A percentile compares a stretch with the other conserved stretches of the same genome.
These are phyloP conservation scores for Peromyscus maniculatus DNA, from an alignment of 2,113 vertebrate genomes.

Conservation along the genomic window DNA sequence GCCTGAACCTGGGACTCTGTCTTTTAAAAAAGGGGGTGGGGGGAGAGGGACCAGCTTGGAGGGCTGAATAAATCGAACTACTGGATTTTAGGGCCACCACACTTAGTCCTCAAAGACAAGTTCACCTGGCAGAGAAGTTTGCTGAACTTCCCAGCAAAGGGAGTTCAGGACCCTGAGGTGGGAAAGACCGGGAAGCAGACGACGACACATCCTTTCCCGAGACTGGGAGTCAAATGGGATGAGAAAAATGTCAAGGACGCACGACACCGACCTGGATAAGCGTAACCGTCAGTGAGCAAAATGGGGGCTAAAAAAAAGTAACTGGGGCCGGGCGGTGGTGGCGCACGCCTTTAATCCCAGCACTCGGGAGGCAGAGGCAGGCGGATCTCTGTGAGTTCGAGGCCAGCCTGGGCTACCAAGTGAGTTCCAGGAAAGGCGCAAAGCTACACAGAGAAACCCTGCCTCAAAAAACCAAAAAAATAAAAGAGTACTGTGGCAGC, in stretches of 20 bases:
- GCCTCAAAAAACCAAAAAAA: no score
- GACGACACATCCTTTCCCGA: not conserved
- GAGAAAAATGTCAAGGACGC: not conserved
- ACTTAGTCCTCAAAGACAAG: slow-evolving; percentile 18
- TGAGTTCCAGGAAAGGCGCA: no score
- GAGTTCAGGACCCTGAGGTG: not conserved
- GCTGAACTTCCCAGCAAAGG: slow-evolving; percentile 3
- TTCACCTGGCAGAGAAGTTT: slow-evolving; percentile 10
- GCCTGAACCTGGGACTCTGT: not conserved
- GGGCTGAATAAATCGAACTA: slow-evolving; percentile 1
- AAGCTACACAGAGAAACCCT: no score
- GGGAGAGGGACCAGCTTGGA: not conserved
- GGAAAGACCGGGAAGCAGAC: not conserved
- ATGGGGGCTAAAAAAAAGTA: not conserved
- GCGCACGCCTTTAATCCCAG: no score
- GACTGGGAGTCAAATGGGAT: not conserved
- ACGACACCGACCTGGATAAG: not conserved
- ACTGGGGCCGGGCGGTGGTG: no score
- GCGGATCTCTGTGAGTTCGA: not conserved
- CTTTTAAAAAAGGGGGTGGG: not conserved
- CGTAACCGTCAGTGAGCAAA: not conserved
- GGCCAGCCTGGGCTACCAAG: not conserved
- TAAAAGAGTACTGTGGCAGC: no score
- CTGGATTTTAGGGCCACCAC: not conserved
- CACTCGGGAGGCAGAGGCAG: not conserved